Percentiles rank a stretch among this genome's conserved stretches.
Evolutionary conservation across 2,113 vertebrate genomes (phyloP).

Genomic region (Etia nguti): DNA sequence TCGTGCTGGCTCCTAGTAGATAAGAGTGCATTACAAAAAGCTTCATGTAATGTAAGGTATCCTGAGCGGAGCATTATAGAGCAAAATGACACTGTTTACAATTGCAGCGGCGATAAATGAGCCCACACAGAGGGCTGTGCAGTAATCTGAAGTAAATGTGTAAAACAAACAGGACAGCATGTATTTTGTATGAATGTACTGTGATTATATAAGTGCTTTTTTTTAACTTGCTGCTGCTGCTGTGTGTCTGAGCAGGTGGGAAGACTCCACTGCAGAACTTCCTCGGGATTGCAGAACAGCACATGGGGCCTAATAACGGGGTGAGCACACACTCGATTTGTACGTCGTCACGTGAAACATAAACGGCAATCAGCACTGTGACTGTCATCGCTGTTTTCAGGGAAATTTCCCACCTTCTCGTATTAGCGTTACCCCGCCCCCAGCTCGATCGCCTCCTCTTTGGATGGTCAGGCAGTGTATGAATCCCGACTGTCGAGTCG

Average conservation of each 20-base stretch:
- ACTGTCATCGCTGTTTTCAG: not conserved
- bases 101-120: not conserved
- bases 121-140: not conserved
- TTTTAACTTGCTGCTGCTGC: not conserved
- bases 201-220: not conserved
- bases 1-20: not conserved
- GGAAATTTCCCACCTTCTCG: not conserved
- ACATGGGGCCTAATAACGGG: constrained; percentile 89
- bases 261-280: constrained; percentile 97
- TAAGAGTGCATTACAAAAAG: not conserved
- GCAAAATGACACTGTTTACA: not conserved
- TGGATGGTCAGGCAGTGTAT: not conserved
- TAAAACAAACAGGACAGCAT: not conserved
- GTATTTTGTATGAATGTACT: not conserved
- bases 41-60: not conserved
- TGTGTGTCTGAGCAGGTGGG: constrained; percentile 72
- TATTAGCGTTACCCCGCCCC: not conserved
- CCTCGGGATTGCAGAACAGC: constrained; percentile 95
- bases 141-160: not conserved
- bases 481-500: not conserved
- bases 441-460: not conserved
- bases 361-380: not conserved
- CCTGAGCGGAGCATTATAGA: not conserved
- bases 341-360: not conserved
- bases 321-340: constrained; percentile 69